These are phyloP conservation scores for Drosophila ambigua DNA, from an alignment of 1,140 invertebrate genomes.

Conservation along the genomic window DNA sequence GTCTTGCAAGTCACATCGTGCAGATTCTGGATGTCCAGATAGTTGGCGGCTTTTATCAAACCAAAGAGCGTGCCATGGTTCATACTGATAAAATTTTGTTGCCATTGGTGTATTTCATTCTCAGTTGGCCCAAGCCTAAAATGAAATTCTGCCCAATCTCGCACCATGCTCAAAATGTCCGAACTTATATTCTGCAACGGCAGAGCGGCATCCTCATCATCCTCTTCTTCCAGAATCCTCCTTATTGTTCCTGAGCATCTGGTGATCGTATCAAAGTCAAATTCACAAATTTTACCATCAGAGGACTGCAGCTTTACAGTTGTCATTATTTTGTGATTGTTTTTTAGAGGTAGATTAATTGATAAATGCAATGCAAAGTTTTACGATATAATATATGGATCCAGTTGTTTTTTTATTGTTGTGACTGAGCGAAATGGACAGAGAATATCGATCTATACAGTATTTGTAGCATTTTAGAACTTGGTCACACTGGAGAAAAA, in stretches of 20 bases:
- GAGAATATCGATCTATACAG: too few relatives aligned
- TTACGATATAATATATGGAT: too few relatives aligned
- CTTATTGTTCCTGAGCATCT: constrained; percentile 98
- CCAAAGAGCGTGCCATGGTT: constrained; percentile 98
- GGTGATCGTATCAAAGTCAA: constrained; percentile 96
- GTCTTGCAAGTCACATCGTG: constrained; percentile 99
- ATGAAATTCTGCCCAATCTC: constrained; percentile 96
- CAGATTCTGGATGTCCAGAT: constrained; percentile 98
- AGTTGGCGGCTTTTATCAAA: constrained; percentile 97
- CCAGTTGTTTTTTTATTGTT: too few relatives aligned
- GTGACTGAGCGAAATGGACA: too few relatives aligned
- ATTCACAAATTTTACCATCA: constrained; percentile 97
- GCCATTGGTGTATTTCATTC: constrained; percentile 97
- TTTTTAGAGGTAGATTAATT: too few relatives aligned
- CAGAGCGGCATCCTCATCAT: constrained; percentile 95
- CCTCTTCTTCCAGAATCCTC: constrained; percentile 98
- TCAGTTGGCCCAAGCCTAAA: constrained; percentile 90
- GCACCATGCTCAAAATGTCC: constrained; percentile 96
- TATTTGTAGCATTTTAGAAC: too few relatives aligned
- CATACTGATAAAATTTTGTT: constrained; percentile 98
- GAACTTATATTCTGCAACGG: constrained; percentile 99
- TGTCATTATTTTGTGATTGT: too few relatives aligned
- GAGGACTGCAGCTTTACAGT: constrained; percentile 93
- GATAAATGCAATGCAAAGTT: too few relatives aligned
- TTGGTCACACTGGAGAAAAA: constrained; percentile 44